phyloP scores from a whole-genome alignment of 1,140 invertebrate species.

The Bursaphelenchus mucronatus region DNA sequence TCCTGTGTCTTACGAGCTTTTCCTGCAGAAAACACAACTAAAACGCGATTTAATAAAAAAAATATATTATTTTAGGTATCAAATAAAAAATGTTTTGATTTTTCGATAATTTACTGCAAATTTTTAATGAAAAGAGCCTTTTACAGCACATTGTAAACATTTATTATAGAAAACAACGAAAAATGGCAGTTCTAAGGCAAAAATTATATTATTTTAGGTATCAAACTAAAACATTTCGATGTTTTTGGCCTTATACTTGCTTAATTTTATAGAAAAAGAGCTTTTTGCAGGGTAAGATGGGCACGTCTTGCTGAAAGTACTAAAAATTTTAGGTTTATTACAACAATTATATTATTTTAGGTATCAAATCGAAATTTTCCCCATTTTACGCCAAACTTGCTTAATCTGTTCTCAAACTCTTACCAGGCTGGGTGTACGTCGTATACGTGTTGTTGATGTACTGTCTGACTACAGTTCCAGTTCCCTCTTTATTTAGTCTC shows the following conservation, averaged over 20 bases:
- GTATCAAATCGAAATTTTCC: not conserved
- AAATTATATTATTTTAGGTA: too few species aligned
- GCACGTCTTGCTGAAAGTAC: not conserved
- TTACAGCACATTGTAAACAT: too few species aligned
- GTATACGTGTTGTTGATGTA: constrained; percentile 10
- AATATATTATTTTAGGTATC: too few species aligned
- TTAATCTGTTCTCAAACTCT: not conserved
- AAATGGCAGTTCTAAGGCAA: too few species aligned
- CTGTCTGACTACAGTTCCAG: not conserved
- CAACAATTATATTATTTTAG: constrained; percentile 3
- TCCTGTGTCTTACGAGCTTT: not conserved
- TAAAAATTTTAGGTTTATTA: not conserved
- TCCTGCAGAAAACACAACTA: not conserved
- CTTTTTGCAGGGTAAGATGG: not conserved
- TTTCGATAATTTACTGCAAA: too few species aligned
- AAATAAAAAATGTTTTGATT: too few species aligned
- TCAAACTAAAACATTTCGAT: too few species aligned
- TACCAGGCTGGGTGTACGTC: not conserved
- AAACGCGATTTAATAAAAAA: too few species aligned
- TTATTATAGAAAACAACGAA: too few species aligned
- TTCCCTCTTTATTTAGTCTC: not conserved
- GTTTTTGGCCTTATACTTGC: too few species aligned
- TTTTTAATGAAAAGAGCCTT: too few species aligned
- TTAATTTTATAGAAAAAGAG: too few species aligned
- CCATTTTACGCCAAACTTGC: not conserved